Percentiles rank a stretch among this genome's conserved stretches.
These are phyloP conservation scores for Subanguina moxae DNA, from an alignment of 1,140 invertebrate species.

Conservation along the genomic window DNA sequence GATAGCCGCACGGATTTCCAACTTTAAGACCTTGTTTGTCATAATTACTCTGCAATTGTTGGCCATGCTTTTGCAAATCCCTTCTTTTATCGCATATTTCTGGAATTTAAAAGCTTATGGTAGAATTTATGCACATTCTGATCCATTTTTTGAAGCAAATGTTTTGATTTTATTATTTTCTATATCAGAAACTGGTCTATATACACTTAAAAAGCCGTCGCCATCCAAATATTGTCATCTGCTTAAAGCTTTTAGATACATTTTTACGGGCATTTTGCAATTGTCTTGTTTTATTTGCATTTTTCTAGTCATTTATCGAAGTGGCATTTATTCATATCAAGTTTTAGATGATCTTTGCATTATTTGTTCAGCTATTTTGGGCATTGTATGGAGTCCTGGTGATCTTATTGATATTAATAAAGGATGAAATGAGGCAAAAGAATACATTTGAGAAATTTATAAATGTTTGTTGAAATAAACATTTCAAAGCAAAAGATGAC, in stretches of 20 bases:
- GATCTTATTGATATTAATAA: background rate
- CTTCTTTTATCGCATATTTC: background rate
- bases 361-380: background rate
- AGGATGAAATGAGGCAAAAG: background rate
- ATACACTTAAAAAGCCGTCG: background rate
- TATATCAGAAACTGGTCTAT: background rate
- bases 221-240: background rate
- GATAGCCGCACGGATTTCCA: background rate
- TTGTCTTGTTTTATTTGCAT: background rate
- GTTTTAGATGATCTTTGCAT: constrained; percentile 3
- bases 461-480: too few species aligned
- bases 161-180: background rate
- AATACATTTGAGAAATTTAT: too few species aligned
- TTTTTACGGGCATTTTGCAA: background rate
- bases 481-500: too few species aligned
- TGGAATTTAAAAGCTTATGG: background rate
- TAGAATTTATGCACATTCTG: background rate
- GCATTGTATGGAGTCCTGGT: background rate
- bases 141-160: constrained; percentile 4
- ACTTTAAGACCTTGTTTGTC: background rate
- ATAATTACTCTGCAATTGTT: background rate
- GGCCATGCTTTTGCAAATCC: background rate
- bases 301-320: constrained; percentile 1
- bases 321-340: background rate
- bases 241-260: background rate